Conservation (phyloP, 2,797 vertebrate genomes). For the Potorous gilbertii region DNA sequence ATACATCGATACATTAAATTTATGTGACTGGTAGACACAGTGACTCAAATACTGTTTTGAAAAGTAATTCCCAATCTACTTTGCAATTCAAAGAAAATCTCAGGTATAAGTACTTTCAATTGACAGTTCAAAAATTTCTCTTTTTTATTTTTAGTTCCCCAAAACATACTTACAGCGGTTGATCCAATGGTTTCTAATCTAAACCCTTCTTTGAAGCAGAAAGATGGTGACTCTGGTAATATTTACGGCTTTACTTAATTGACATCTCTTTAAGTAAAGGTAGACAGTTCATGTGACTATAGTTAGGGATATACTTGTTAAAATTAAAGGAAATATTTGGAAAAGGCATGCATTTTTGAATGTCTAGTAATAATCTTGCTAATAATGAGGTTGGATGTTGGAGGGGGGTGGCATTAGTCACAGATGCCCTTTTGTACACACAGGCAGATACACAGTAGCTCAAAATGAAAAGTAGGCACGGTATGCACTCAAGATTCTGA, state of each 20-base stretch:
- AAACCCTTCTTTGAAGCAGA: conserved; percentile 79
- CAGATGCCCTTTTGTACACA: background rate
- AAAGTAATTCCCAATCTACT: conserved; percentile 8
- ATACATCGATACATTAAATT: background rate
- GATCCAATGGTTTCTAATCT: conserved; percentile 83
- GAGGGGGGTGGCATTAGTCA: background rate
- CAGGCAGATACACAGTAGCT: background rate
- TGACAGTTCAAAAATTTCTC: conserved; percentile 42
- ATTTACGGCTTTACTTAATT: conserved; percentile 30
- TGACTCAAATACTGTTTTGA: background rate
- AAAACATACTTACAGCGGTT: conserved; percentile 89
- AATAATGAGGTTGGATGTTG: accelerated
- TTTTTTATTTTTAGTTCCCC: conserved; percentile 85
- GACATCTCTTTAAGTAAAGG: conserved; percentile 19
- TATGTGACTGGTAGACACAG: background rate
- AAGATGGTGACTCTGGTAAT: conserved; percentile 77
- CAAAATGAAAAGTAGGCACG: background rate
- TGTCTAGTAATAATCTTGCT: background rate
- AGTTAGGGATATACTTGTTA: background rate
- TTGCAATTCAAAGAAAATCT: background rate
- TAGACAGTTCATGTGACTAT: accelerated
- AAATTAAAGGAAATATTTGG: background rate
- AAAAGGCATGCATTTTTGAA: background rate
- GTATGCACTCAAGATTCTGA: background rate
- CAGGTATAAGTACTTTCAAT: conserved; percentile 10